These are phyloP conservation scores for Drosophila lutescens DNA, from an alignment of 2,888 invertebrate genomes.

Conservation along the genomic window DNA sequence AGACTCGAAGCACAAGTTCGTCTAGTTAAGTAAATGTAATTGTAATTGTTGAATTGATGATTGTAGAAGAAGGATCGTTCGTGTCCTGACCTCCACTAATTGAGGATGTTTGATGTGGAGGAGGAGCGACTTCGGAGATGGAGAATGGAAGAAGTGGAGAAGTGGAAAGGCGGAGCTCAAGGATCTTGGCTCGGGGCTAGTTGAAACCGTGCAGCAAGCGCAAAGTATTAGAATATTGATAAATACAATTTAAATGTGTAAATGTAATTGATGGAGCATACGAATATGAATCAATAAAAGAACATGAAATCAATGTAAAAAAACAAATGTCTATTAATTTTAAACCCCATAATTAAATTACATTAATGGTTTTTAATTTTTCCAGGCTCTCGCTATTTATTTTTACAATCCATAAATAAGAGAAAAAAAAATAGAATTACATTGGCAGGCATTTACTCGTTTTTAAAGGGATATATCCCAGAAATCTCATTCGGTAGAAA, in stretches of 20 bases:
- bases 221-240: constrained; percentile 67
- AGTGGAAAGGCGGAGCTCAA: constrained; percentile 7
- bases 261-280: constrained; percentile 70
- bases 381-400: constrained; percentile 7
- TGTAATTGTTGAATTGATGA: constrained; percentile 47
- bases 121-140: not conserved
- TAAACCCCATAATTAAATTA: too few relatives aligned
- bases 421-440: constrained; percentile 21
- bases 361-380: not conserved
- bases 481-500: not conserved
- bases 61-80: not conserved
- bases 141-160: not conserved
- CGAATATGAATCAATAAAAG: constrained; percentile 64
- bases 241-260: constrained; percentile 66
- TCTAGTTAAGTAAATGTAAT: constrained; percentile 53
- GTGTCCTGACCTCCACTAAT: constrained; percentile 9
- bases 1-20: constrained; percentile 75
- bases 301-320: constrained; percentile 42
- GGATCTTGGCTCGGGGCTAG: constrained; percentile 40
- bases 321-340: not conserved
- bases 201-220: constrained; percentile 67
- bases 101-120: not conserved
- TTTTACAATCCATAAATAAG: constrained; percentile 4
- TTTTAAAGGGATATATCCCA: not conserved
- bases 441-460: not conserved